Base-by-base conservation (phyloP, 2,888 invertebrate genomes). In the Rotaria macrura region DNA sequence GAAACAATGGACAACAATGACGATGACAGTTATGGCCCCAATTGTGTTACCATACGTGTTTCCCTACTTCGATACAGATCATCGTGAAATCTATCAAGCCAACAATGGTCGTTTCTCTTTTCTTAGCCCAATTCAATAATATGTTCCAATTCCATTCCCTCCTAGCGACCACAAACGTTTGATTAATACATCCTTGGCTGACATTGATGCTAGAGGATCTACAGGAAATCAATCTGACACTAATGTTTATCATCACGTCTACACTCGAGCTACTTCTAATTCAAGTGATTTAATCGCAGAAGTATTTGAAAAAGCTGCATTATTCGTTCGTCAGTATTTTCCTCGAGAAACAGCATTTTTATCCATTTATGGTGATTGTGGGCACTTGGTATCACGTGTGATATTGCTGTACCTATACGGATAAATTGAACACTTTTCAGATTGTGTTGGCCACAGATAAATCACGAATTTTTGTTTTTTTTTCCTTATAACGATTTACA, bases 371-470 rank as follows among this genome's bases (percentile, higher is more conserved):
- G 85, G 84, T 83, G n/a, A 65, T 84, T 38, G 29, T 49, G 43
- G 85, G 47, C 12, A 85, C 83, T 49, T 85, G 85, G 85, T 83
- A 43, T 34, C 57, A 55, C 34, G 55, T 83, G 1, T 20, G 47
- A 38, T 40, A 54, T n/a, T 79, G 29, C 9, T 9, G 5, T 23
- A 12, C 43, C 6, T 4, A 55, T 2, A 17, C 12, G 9, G 34
- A 29, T 34, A 40, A 9, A 40, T 79, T 87, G 87, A 20, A 87
- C 87, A n/a, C 88, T 17, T 88, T 88, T 84, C 88, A 88, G 85
- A 55, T 85, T 0, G 84, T 88, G 23, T 2, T 88, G 17, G 65
- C 87, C 10, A 88, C 88, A 9, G 88, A 88, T 47, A 49, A 47
- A 34, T 14, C 10, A 25, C 43, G 83, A 40, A 83, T 55, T 1